Base-by-base conservation (phyloP, 2,797 vertebrate genomes). In the Adelosebastes latens region DNA sequence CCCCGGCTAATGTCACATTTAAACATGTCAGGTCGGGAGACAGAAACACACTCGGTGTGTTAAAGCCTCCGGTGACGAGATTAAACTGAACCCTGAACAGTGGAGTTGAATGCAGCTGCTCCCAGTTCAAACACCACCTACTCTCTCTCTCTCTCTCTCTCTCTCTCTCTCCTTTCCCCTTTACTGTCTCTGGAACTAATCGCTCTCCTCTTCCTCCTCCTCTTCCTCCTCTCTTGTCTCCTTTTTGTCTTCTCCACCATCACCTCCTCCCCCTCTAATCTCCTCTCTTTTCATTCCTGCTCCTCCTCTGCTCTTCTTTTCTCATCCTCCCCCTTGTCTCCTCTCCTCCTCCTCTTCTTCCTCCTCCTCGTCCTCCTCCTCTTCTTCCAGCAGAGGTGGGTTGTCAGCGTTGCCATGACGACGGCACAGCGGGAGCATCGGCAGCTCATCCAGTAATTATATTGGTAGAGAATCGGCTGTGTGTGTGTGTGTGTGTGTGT, bases 361-460 rank as follows among this genome's bases (percentile, higher is more conserved):
- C 24, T 67, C 61, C 53, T 80, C 71, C 36, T 80, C 82, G 63
- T 83, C 84, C 73, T 84, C 87, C 79, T 85, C 84, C 66, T 90
- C 88, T 34, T 89, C 89, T 55, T 81, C 80, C 88, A 83, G 83
- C 88, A 90, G 91, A 91, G 92, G 92, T 89, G 89, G 92, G 90
- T 79, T 93, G 87, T 87, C 83, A 5, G 78, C 63, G 90, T 94
- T 93, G 78, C 92, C 59, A 86, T 81, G 90, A 81, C 82, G 13
- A 94, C 88, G 12, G 83, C 87, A 81, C 92, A 90, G 91, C 85
- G 82, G 90, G 92, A 89, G 83, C 87, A 88, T 89, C 77, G 69
- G 90, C 88, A 82, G 88, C 86, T 90, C 87, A 87, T 93, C 90
- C 87, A 88, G 79, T 91, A 91, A 94, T 92, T 92, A 90, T 86